Percentiles rank a stretch among this genome's conserved stretches.
phyloP scores from a whole-genome alignment of 2,888 invertebrate genomes.

The Gnatocerus cornutus region DNA sequence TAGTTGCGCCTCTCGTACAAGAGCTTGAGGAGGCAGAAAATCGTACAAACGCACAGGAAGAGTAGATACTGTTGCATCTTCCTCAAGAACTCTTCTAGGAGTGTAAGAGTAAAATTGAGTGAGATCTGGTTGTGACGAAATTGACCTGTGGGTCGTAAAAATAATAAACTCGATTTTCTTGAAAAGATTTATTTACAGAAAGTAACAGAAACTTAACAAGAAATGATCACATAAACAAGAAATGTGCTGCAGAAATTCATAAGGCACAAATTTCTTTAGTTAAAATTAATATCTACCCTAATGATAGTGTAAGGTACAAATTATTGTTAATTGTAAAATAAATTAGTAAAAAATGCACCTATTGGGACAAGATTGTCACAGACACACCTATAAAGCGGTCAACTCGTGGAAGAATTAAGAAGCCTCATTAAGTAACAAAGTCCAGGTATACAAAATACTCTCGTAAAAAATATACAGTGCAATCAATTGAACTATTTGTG shows the following conservation, averaged over 20 bases:
- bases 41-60: too few species aligned
- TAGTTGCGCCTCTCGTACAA: background rate
- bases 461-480: slow-evolving; percentile 9
- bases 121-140: too few species aligned
- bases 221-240: slow-evolving; percentile 12
- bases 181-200: background rate
- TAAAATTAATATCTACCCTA: background rate
- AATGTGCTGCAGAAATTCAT: slow-evolving; percentile 16
- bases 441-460: slow-evolving; percentile 13
- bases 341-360: slow-evolving; percentile 10
- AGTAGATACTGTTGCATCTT: too few species aligned
- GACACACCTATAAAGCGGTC: background rate
- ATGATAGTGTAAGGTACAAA: too few species aligned
- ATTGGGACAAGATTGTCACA: background rate
- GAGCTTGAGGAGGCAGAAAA: background rate
- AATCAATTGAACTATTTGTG: too few species aligned
- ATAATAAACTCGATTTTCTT: background rate
- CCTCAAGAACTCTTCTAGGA: too few species aligned
- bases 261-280: slow-evolving; percentile 27
- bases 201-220: slow-evolving; percentile 4
- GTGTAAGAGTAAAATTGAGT: too few species aligned
- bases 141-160: background rate
- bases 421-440: background rate
- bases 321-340: background rate
- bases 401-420: background rate